Percentiles rank a stretch among this genome's conserved stretches.
Evolutionary conservation across 2,797 vertebrate species (phyloP).

Genomic region (Gymnoscopelus braueri): DNA sequence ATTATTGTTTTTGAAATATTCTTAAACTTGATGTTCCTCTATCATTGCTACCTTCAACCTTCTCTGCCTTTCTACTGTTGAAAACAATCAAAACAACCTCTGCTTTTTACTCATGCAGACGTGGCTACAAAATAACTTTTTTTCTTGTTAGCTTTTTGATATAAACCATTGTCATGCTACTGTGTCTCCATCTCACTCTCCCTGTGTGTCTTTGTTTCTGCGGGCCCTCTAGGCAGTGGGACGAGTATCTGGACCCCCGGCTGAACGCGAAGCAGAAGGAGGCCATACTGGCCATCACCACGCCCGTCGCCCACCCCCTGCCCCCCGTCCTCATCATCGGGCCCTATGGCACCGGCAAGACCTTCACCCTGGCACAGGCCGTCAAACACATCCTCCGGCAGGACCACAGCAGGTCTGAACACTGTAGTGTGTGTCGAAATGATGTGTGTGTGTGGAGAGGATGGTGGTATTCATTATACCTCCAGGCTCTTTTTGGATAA

Average conservation of each 20-base stretch:
- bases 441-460: not conserved
- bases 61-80: too few relatives aligned
- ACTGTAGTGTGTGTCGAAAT: not conserved
- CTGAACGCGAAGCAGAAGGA: conserved; percentile 99
- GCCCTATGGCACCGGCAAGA: conserved; percentile 98
- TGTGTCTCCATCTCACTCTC: not conserved
- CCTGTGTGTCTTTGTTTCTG: too few relatives aligned
- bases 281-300: conserved; percentile 97
- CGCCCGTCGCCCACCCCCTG: conserved; percentile 89
- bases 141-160: too few relatives aligned
- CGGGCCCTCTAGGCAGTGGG: conserved; percentile 89
- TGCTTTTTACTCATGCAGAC: too few relatives aligned
- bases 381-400: conserved; percentile 98
- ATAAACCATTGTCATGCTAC: too few relatives aligned
- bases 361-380: conserved; percentile 98
- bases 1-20: too few relatives aligned
- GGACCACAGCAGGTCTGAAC: conserved; percentile 88
- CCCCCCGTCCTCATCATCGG: conserved; percentile 98
- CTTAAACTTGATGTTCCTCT: too few relatives aligned
- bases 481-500: conserved; percentile 2
- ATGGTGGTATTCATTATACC: too few relatives aligned
- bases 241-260: conserved; percentile 97
- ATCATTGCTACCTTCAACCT: too few relatives aligned
- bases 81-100: too few relatives aligned
- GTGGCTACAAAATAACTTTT: too few relatives aligned